Evolutionary conservation across 2,888 invertebrate genomes (phyloP), one percentile per base, ranked within the genome.

Genomic region (Diarsia dahlii): DNA sequence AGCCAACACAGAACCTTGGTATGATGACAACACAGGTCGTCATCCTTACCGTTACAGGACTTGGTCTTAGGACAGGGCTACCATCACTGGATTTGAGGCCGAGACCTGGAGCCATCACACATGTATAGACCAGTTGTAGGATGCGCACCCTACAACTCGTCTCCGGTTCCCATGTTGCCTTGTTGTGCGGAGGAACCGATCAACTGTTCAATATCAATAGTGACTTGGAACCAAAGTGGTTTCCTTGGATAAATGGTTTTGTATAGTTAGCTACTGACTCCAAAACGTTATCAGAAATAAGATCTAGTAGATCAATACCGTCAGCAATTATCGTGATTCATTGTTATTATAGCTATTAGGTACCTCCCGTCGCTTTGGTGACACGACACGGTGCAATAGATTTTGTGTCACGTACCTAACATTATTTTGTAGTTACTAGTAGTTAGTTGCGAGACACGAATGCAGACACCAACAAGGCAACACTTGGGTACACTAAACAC

Each of bases 231-330:
- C 18, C 28, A 20, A 39, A 62, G 34, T 20, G 62, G 39, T 23
- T 54, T 20, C 23, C 13, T 56, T 56, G 18, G n/a, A 2, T n/a
- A 2, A 39, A 58, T 65, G 54, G 62, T 78, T 78, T 74, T 68
- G 3, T 15, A 20, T 20, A 64, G 18, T 50, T 60, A 23, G 6
- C 34, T 58, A 52, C 60, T 39, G 70, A 73, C 20, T 69, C 76
- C 46, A 34, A 80, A 78, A 76, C 56, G 28, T 67, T 71, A 84
- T 81, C 76, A 58, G 45, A 63, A 62, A 50, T 71, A 67, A 28
- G 34, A 82, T 80, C 76, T 72, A 60, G 4, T 76, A 65, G 75
- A 82, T 80, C 86, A 75, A 87, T 86, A 79, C 79, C 20, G n/a
- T 13, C n/a, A 56, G 68, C 76, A 79, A 86, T 87, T 81, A 83